Evolutionary conservation across 2,888 invertebrate genomes (phyloP).

Genomic region (Gisinianus flammeolus): DNA sequence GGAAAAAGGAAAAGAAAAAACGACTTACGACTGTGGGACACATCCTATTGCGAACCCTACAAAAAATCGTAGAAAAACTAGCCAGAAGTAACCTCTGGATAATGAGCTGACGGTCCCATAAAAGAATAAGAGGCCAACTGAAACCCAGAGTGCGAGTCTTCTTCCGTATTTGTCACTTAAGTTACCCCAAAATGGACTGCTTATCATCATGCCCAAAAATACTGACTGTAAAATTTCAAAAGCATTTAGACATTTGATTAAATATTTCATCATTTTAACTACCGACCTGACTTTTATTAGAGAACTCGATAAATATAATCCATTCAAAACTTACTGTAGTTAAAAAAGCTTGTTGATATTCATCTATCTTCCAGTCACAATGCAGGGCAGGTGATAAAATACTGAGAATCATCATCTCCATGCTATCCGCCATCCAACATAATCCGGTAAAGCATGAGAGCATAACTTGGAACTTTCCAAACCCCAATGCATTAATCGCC

Average conservation of each 20-base stretch:
- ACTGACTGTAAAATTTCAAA: constrained; percentile 67
- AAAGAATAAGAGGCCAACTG: constrained; percentile 87
- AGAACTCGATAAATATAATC: not conserved
- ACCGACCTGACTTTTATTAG: too few species aligned
- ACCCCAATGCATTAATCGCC: constrained; percentile 84
- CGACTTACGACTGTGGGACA: constrained; percentile 91
- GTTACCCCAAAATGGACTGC: constrained; percentile 94
- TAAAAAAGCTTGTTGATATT: constrained; percentile 89
- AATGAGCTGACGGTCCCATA: constrained; percentile 89
- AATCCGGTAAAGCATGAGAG: constrained; percentile 82
- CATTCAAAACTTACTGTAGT: too few species aligned
- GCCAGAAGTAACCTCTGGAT: constrained; percentile 89
- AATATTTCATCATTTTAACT: not conserved
- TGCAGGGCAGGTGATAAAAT: constrained; percentile 91
- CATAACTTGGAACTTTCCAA: constrained; percentile 89
- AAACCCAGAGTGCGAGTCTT: constrained; percentile 78
- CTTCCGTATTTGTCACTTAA: constrained; percentile 91
- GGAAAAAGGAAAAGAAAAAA: not conserved
- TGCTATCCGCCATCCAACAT: constrained; percentile 97
- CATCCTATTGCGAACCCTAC: constrained; percentile 97
- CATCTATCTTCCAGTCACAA: constrained; percentile 91
- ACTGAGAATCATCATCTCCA: constrained; percentile 97
- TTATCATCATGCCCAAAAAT: constrained; percentile 96
- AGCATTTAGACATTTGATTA: constrained; percentile 1
- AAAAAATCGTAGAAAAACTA: constrained; percentile 85